Evolutionary conservation across 2,888 invertebrate genomes (phyloP).

Genomic region (Metalampra italica): DNA sequence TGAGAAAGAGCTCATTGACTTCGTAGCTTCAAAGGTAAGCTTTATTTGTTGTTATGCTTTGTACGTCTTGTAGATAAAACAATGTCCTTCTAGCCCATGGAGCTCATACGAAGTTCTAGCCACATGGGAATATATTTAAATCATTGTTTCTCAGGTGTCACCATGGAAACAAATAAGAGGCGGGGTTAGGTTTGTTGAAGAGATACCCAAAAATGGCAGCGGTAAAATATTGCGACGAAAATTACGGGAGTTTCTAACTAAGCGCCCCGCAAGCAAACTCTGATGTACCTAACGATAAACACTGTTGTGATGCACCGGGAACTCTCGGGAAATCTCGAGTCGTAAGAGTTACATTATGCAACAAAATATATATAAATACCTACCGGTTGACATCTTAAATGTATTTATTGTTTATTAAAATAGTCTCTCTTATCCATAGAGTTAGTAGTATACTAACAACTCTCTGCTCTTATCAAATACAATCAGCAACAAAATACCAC

Average conservation of each 20-base stretch:
- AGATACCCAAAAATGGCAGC: slow-evolving; percentile 85
- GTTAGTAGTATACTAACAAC: too few relatives aligned
- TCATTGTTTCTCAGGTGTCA: slow-evolving; percentile 61
- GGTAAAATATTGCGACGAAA: slow-evolving; percentile 86
- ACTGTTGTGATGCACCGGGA: too few relatives aligned
- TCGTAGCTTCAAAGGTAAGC: slow-evolving; percentile 40
- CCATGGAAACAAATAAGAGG: slow-evolving; percentile 85
- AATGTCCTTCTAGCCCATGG: neutral
- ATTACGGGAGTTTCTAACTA: slow-evolving; percentile 46
- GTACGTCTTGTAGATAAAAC: neutral
- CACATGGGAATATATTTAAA: neutral
- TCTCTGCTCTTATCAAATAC: too few relatives aligned
- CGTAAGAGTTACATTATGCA: too few relatives aligned
- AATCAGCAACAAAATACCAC: too few relatives aligned
- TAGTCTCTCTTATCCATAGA: too few relatives aligned
- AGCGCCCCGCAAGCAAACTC: slow-evolving; percentile 31
- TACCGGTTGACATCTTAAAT: too few relatives aligned
- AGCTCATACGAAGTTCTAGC: too few relatives aligned
- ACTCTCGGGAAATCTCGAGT: too few relatives aligned
- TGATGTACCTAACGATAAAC: slow-evolving; percentile 13
- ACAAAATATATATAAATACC: too few relatives aligned
- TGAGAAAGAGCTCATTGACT: slow-evolving; percentile 45
- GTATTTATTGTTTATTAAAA: too few relatives aligned
- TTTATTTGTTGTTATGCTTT: neutral
- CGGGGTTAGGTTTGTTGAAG: slow-evolving; percentile 83